Base-by-base conservation (phyloP, 53 echinoderm and acorn worm genomes). In the Zoroaster sp. region DNA sequence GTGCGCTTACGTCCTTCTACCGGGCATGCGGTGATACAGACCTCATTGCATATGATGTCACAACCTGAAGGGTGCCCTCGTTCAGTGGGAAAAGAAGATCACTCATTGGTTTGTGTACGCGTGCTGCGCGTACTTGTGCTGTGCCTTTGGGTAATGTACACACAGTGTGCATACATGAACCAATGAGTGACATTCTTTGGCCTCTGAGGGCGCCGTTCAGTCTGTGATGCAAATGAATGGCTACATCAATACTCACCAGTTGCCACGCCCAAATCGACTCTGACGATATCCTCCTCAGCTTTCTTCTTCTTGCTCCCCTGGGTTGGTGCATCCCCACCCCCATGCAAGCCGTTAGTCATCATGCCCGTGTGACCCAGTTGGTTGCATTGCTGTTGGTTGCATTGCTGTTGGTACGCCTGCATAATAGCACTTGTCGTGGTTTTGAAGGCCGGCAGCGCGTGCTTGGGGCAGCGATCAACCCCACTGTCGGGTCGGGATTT, bases 381-480 rank as follows among this genome's bases (percentile, higher is more conserved):
- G 44, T 73, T 87, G 67, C 69, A 78, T 65, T 91, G 88, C 44
- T 87, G 87, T 45, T 91, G 91, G 41, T 91, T 87, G 67, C 69
- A 78, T 65, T 91, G 88, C 44, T 87, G 87, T 45, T 91, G 91
- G 41, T 91, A 87, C 31, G 85, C 88, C 72, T 90, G 90, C 75
- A 90, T 90, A 14, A 75, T 74, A 43, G 93, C 90, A 83, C 82
- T 89, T 30, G 89, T 79, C 9, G 91, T 86, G 66, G 73, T 37
- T 39, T 89, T 89, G 74, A 42, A 85, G 3, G 89, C 54, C 8
- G 91, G 88, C 42, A 94, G 87, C 63, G 83, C 79, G 87, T 94
- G 94, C 69, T 91, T 91, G 77, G 94, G 77, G 40, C 94, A 94
- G 40, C 91, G 87, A 47, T 94, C 94, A 32, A 73, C 34, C 35